Conservation (phyloP, 2,113 vertebrate species). For the Ceratotherium simum region DNA sequence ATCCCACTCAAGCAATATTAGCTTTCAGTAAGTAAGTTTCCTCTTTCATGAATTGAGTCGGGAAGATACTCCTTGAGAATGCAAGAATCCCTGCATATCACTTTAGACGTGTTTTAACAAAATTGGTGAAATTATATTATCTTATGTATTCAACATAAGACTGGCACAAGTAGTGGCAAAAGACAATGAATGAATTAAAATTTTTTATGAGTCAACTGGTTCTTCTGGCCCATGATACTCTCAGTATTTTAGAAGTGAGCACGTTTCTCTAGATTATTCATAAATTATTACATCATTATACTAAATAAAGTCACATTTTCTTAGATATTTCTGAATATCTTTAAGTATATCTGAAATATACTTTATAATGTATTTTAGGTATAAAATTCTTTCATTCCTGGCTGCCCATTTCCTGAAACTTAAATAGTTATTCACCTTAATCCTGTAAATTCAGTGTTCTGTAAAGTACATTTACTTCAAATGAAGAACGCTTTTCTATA, state of each 20-base stretch:
- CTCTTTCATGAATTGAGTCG: background rate
- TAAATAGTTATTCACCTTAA: constrained; percentile 47
- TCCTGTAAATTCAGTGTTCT: constrained; percentile 1
- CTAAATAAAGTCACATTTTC: background rate
- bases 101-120: background rate
- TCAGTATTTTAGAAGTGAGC: background rate
- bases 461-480: constrained; percentile 62
- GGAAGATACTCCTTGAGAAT: background rate
- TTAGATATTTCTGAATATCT: too few species aligned
- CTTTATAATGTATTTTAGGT: background rate
- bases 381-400: constrained; percentile 2
- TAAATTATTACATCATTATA: background rate
- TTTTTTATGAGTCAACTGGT: background rate
- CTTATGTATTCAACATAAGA: background rate
- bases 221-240: background rate
- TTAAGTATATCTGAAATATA: too few species aligned
- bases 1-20: background rate
- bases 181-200: background rate
- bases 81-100: background rate
- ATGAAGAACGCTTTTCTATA: constrained; percentile 50
- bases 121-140: background rate
- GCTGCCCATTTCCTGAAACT: constrained; percentile 17
- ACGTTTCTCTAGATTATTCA: background rate
- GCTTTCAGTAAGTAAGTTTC: background rate
- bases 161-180: background rate